Evolutionary conservation across 2,113 vertebrate genomes (phyloP).

Genomic region (Catagonus wagneri): DNA sequence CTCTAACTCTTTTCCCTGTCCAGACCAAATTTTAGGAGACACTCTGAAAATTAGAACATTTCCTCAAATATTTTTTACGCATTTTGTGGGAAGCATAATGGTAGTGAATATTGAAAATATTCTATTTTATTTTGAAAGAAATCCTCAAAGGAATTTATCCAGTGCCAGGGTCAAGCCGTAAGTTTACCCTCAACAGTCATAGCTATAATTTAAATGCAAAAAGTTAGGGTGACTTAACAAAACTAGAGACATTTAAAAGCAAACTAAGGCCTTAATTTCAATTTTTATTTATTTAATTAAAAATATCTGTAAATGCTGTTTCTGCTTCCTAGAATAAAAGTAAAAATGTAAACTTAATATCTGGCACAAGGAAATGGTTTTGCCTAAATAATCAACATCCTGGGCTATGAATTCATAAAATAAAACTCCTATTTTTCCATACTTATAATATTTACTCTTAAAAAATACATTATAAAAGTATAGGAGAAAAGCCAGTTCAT

Average conservation of each 20-base stretch:
- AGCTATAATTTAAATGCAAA: not conserved
- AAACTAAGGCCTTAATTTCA: not conserved
- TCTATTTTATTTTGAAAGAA: slow-evolving; percentile 58
- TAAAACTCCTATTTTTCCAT: slow-evolving; percentile 18
- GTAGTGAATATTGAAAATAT: slow-evolving; percentile 45
- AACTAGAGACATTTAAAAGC: slow-evolving; percentile 55
- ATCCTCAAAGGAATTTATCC: slow-evolving; percentile 47
- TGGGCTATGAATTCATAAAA: slow-evolving; percentile 26
- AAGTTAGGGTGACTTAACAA: slow-evolving; percentile 24
- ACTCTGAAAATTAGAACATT: slow-evolving; percentile 73
- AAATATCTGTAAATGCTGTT: not conserved
- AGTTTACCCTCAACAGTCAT: not conserved
- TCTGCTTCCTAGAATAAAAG: not conserved
- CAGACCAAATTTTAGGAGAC: slow-evolving; percentile 71
- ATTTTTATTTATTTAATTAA: slow-evolving; percentile 29
- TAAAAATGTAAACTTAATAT: slow-evolving; percentile 41
- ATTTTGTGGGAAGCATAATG: slow-evolving; percentile 54
- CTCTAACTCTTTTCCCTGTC: slow-evolving; percentile 46
- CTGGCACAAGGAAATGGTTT: not conserved
- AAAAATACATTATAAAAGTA: slow-evolving; percentile 38
- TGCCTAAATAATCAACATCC: slow-evolving; percentile 33
- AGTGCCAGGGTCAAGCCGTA: not conserved
- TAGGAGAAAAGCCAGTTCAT: not conserved
- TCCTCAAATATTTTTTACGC: slow-evolving; percentile 61
- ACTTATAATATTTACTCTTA: not conserved